A percentile compares a stretch with the other conserved stretches of the same genome.
Evolutionary conservation across 2,888 invertebrate species (phyloP).

Genomic region (Brenthis ino): DNA sequence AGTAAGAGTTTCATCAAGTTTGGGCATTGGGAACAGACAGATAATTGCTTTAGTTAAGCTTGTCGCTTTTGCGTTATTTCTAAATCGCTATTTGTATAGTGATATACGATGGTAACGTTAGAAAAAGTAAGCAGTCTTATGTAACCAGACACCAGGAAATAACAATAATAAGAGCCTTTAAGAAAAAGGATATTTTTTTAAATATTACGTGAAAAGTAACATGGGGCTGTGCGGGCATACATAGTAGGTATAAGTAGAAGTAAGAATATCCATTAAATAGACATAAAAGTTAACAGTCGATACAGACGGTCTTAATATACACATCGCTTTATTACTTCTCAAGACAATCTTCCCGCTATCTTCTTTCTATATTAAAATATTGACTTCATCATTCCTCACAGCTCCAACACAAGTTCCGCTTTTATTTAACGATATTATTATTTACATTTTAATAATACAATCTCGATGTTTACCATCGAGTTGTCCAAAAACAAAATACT

Average conservation of each 20-base stretch:
- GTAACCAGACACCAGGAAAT: slow-evolving; percentile 5
- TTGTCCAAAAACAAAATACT: background rate
- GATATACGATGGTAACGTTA: slow-evolving; percentile 33
- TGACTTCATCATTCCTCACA: slow-evolving; percentile 9
- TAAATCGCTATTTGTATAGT: slow-evolving; percentile 38
- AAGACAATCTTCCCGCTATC: slow-evolving; percentile 3
- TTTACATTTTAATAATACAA: background rate
- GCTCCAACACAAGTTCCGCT: background rate
- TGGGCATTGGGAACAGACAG: slow-evolving; percentile 12
- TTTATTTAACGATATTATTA: background rate
- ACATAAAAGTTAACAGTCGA: slow-evolving; percentile 4
- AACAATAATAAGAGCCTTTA: slow-evolving; percentile 1
- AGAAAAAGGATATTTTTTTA: slow-evolving; percentile 14
- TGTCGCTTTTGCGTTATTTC: slow-evolving; percentile 42
- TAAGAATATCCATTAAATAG: background rate
- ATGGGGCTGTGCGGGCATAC: slow-evolving; percentile 21
- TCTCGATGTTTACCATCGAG: background rate
- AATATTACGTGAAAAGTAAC: slow-evolving; percentile 9
- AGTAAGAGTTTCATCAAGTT: slow-evolving; percentile 16
- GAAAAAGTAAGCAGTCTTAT: slow-evolving; percentile 26
- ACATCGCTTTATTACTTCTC: slow-evolving; percentile 8
- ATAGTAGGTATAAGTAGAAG: slow-evolving; percentile 12
- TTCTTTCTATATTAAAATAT: slow-evolving; percentile 1
- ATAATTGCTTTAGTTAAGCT: slow-evolving; percentile 27
- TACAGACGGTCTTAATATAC: background rate